Base-by-base conservation (phyloP, 2,797 vertebrate species). In the Gallinago solitaria region DNA sequence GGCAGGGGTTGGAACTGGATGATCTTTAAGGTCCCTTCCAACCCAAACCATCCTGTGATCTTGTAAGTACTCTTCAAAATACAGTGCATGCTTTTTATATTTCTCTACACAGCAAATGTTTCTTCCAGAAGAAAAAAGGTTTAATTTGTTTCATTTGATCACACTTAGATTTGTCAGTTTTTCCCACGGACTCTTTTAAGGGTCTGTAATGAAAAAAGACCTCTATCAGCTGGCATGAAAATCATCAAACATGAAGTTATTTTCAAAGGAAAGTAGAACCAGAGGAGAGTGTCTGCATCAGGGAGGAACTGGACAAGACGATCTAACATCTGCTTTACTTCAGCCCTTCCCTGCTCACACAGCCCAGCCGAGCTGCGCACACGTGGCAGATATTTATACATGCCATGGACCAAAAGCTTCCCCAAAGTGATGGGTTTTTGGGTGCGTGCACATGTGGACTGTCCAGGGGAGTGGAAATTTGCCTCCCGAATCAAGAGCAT, bases 381-480 rank as follows among this genome's bases (percentile, higher is more conserved):
- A 1, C 6, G 5, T 2, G 78, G 33, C 60, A 70, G 15, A 33
- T 60, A 71, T 57, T 25, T 61, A 61, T 0, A 18, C 9, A 28
- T 12, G 2, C 11, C 9, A 7, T 2, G 13, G 10, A 59, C 4
- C 16, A 71, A 68, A 59, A 74, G 14, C 57, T 45, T 48, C 53
- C 59, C 50, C 37, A 32, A 54, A 56, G 28, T 3, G n/a, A 37
- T 2, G 5, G 69, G 28, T 23, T 51, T 30, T 16, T 8, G 16
- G 11, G 16, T n/a, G 35, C 24, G 5, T 2, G 15, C 41, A 48
- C 59, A 18, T 0, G 0, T 2, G 9, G 24, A 23, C 6, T 23
- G 54, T 23, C 67, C 14, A 39, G 23, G 11, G 63, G 11, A 56
- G n/a, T 3, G 4, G 45, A 27, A 75, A 73, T 65, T 60, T 32